Base-by-base conservation (phyloP, 2,888 invertebrate species). In the Agrotis segetum region DNA sequence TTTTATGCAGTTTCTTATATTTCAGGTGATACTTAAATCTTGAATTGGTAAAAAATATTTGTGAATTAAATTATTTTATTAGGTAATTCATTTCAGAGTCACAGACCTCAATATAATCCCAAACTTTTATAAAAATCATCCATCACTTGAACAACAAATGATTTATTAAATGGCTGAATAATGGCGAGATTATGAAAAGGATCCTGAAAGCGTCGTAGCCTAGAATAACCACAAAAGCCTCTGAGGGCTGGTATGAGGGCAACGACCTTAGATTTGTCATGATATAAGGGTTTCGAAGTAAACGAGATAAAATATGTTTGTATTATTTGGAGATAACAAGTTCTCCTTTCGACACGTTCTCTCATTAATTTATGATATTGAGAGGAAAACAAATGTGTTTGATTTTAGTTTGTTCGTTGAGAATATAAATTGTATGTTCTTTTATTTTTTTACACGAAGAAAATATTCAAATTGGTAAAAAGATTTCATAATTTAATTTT, bases 261-360 rank as follows among this genome's bases (percentile, higher is more conserved):
- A 68, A 58, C 71, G 76, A 71, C 76, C 76, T 75, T 21, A 53
- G 71, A 79, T 76, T 71, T 79, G 49, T 80, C 69, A 79, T 44
- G 72, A 55, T 69, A 49, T 69, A 68, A 71, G 61, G 66, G n/a
- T 79, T 67, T 52, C n/a, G 55, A 68, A 75, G 67, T 61, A 61
- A 60, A 55, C 64, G 75, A 71, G 65, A 75, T 67, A 79, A 79
- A 24, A 24, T 24, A 79, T 75, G 59, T 62, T 67, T 53, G 70
- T 78, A 68, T 65, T 77, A 73, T 68, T 68, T 73, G 53, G 3
- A 62, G 65, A 73, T 62, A 65, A 78, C 14, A 62, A 61, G 55
- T 50, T 77, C 64, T 59, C 21, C 46, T 24, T 62, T 68, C 52
- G 56, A 67, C 71, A 77, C 58, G 53, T 44, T 71, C n/a, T 55